These are phyloP conservation scores for Cerastoderma edule DNA, from an alignment of 2,888 invertebrate species.

Conservation along the genomic window DNA sequence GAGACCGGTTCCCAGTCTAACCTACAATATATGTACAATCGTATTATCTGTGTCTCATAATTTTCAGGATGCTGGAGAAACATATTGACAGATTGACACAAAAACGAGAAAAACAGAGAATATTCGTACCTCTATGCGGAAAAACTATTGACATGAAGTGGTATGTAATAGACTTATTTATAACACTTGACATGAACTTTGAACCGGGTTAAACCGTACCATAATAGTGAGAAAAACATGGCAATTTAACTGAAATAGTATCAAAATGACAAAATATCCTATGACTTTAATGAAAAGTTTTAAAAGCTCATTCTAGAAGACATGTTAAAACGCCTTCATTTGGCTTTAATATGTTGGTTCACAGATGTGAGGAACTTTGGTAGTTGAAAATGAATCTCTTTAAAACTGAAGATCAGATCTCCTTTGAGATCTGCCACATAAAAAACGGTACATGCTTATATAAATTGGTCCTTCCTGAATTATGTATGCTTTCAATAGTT, in stretches of 20 bases:
- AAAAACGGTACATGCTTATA: too few species aligned
- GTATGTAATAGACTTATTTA: conserved; percentile 44
- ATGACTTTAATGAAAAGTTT: not conserved
- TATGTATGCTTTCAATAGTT: too few species aligned
- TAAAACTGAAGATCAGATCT: too few species aligned
- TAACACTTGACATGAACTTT: not conserved
- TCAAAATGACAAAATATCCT: too few species aligned
- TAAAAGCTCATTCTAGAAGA: not conserved
- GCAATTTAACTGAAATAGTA: not conserved
- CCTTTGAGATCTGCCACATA: too few species aligned
- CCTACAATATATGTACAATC: too few species aligned
- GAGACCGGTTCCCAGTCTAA: not conserved
- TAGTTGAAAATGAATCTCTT: too few species aligned
- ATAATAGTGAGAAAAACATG: not conserved
- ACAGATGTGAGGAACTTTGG: too few species aligned
- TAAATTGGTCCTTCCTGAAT: too few species aligned
- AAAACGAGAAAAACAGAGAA: conserved; percentile 48
- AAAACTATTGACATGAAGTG: conserved; percentile 68
- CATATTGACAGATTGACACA: conserved; percentile 53
- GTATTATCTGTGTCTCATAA: too few species aligned
- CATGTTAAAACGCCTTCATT: not conserved
- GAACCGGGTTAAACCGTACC: not conserved
- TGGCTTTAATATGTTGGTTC: not conserved
- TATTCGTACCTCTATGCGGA: conserved; percentile 68
- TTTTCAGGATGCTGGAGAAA: conserved; percentile 64